Evolutionary conservation across 2,113 vertebrate genomes (phyloP).

Genomic region (Empidonax alnorum): DNA sequence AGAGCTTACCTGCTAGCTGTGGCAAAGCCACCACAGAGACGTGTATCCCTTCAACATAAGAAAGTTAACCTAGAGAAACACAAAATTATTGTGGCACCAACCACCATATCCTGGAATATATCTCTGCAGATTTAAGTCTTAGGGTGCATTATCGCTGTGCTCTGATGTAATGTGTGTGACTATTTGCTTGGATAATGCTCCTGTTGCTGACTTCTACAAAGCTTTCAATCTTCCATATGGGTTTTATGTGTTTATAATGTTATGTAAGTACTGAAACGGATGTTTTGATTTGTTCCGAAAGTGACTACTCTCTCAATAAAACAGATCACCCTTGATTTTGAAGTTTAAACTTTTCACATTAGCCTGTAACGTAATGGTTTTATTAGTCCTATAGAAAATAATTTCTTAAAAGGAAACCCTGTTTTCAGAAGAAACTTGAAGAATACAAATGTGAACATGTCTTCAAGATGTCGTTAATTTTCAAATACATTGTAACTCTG

Average conservation of each 20-base stretch:
- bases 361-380: conserved; percentile 7
- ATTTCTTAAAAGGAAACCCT: conserved; percentile 12
- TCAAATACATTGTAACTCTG: not conserved
- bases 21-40: not conserved
- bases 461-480: not conserved
- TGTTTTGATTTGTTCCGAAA: conserved; percentile 22
- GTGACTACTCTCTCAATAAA: not conserved
- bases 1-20: not conserved
- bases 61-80: not conserved
- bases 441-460: not conserved
- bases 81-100: not conserved
- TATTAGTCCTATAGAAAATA: conserved; percentile 22
- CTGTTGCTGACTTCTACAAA: conserved; percentile 6
- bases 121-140: not conserved
- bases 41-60: not conserved
- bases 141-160: not conserved
- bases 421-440: not conserved
- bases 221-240: not conserved
- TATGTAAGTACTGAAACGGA: not conserved
- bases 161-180: not conserved
- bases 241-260: conserved; percentile 11
- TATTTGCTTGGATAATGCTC: not conserved
- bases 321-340: conserved; percentile 36
- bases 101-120: not conserved
- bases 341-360: conserved; percentile 35